phyloP scores from a whole-genome alignment of 2,888 invertebrate species.

The Papilio protenor region DNA sequence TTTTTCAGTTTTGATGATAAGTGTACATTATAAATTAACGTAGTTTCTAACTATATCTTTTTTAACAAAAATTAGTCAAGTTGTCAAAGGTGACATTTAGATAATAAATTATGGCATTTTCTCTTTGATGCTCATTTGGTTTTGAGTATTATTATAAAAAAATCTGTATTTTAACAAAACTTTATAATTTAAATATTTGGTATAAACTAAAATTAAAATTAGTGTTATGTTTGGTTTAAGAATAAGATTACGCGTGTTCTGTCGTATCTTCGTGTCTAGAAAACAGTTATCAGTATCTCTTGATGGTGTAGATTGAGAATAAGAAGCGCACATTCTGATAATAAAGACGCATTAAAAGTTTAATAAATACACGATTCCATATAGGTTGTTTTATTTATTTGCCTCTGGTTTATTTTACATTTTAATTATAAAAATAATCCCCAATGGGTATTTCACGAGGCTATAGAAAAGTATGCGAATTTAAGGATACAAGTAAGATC shows the following conservation, averaged over 20 bases:
- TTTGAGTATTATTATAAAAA: not conserved
- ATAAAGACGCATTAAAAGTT: slow-evolving; percentile 58
- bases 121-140: not conserved
- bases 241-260: slow-evolving; percentile 4
- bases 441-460: not conserved
- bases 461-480: not conserved
- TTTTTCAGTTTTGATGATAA: not conserved
- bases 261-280: not conserved
- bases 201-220: slow-evolving; percentile 2
- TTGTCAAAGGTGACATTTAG: not conserved
- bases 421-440: not conserved
- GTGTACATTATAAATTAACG: no score
- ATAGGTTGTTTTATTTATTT: slow-evolving; percentile 21
- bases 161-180: slow-evolving; percentile 8
- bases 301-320: not conserved
- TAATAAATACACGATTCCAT: slow-evolving; percentile 51
- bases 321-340: slow-evolving; percentile 54
- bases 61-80: not conserved
- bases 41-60: no score
- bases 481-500: not conserved
- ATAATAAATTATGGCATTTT: not conserved
- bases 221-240: not conserved
- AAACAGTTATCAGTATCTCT: not conserved
- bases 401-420: not conserved
- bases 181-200: not conserved